phyloP scores from a whole-genome alignment of 2,888 invertebrate genomes.

The Ophion costatus region DNA sequence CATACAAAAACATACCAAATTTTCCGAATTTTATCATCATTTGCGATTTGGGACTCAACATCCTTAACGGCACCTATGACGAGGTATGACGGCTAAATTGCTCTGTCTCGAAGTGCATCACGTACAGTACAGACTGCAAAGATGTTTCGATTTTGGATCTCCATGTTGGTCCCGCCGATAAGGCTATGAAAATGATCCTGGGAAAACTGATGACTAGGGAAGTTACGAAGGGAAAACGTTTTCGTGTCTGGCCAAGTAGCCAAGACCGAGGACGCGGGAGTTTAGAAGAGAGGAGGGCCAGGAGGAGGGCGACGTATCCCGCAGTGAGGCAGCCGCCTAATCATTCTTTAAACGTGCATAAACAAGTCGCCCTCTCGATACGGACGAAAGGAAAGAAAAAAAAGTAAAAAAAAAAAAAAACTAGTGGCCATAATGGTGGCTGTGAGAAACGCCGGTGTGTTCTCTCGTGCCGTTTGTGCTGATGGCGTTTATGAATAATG shows the following conservation, averaged over 20 bases:
- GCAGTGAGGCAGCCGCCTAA: constrained; percentile 81
- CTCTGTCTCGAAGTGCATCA: too few species aligned
- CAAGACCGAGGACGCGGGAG: constrained; percentile 3
- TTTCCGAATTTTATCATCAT: too few species aligned
- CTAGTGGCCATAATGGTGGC: constrained; percentile 56
- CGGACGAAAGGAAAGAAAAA: constrained; percentile 39
- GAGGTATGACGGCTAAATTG: too few species aligned
- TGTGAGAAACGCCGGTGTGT: constrained; percentile 57
- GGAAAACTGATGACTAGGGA: constrained; percentile 59
- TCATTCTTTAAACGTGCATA: constrained; percentile 84
- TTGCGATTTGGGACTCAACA: too few species aligned
- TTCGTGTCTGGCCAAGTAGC: constrained; percentile 38
- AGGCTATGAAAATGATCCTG: constrained; percentile 36
- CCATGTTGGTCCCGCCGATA: constrained; percentile 10
- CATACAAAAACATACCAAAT: too few species aligned
- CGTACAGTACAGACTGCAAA: background rate
- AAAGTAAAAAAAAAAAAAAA: constrained; percentile 23
- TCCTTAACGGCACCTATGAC: background rate
- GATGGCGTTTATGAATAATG: constrained; percentile 79
- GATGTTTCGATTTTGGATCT: background rate
- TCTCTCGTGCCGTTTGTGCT: constrained; percentile 59
- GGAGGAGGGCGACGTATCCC: constrained; percentile 74
- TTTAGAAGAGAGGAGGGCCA: constrained; percentile 33
- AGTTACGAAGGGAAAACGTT: constrained; percentile 42
- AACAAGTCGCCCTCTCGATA: constrained; percentile 79